phyloP scores from a whole-genome alignment of 1,140 invertebrate species.

The Neomicropteryx cornuta region DNA sequence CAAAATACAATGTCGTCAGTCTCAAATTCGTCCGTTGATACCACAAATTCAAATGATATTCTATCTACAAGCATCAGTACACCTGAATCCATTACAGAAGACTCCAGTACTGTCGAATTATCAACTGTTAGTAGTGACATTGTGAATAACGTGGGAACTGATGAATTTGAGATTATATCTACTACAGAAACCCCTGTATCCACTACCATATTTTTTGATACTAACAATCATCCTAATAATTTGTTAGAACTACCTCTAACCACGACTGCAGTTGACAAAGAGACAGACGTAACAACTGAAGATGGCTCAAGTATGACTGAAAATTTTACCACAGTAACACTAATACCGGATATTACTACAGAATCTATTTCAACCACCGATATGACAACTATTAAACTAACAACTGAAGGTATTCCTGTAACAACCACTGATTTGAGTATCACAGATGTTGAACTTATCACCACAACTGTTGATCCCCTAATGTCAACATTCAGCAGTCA shows the following conservation, averaged over 20 bases:
- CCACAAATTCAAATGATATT: too few species aligned
- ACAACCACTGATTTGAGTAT: constrained; percentile 16
- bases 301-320: constrained; percentile 8
- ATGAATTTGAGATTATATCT: constrained; percentile 11
- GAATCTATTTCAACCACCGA: constrained; percentile 22
- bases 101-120: too few species aligned
- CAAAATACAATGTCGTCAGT: too few species aligned
- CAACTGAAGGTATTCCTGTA: constrained; percentile 16
- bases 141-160: too few species aligned
- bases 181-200: constrained; percentile 5
- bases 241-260: constrained; percentile 10
- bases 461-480: constrained; percentile 4
- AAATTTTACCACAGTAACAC: constrained; percentile 13
- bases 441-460: constrained; percentile 11
- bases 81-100: too few species aligned
- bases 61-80: too few species aligned
- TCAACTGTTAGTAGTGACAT: too few species aligned
- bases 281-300: constrained; percentile 8
- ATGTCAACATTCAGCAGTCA: too few species aligned
- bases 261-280: constrained; percentile 6
- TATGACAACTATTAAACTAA: constrained; percentile 24
- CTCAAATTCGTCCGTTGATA: too few species aligned
- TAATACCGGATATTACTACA: constrained; percentile 19
- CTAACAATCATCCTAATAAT: too few species aligned
- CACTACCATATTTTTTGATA: not conserved